These are phyloP conservation scores for Cyprinus carpio DNA, from an alignment of 2,113 vertebrate species.

Conservation along the genomic window DNA sequence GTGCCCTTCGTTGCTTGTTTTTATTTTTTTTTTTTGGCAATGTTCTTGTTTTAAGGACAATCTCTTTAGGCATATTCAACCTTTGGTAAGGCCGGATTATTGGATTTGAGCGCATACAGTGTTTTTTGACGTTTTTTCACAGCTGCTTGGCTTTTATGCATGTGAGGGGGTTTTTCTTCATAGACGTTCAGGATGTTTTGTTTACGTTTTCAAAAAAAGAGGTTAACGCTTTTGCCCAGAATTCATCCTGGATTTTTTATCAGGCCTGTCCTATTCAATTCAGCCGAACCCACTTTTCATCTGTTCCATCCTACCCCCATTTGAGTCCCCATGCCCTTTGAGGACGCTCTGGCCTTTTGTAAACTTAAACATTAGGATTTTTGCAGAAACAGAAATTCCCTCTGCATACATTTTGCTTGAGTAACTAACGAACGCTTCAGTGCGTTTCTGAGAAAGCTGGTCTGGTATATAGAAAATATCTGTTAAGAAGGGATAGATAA, in stretches of 20 bases:
- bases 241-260: slow-evolving; percentile 26
- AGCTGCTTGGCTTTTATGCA: slow-evolving; percentile 9
- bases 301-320: slow-evolving; percentile 43
- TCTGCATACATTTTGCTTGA: slow-evolving; percentile 42
- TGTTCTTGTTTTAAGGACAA: slow-evolving; percentile 28
- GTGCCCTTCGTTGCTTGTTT: slow-evolving; percentile 3
- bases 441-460: background rate
- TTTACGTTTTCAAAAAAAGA: slow-evolving; percentile 26
- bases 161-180: background rate
- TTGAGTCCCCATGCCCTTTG: slow-evolving; percentile 51
- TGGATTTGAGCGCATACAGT: slow-evolving; percentile 20
- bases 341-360: slow-evolving; percentile 22
- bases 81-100: slow-evolving; percentile 41
- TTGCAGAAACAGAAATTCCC: slow-evolving; percentile 30
- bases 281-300: slow-evolving; percentile 40
- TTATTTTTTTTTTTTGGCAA: too few relatives aligned
- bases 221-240: slow-evolving; percentile 20
- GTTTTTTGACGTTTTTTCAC: slow-evolving; percentile 47
- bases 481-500: background rate
- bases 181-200: slow-evolving; percentile 36
- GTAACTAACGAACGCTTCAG: background rate
- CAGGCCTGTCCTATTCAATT: slow-evolving; percentile 4
- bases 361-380: slow-evolving; percentile 35
- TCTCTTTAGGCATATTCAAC: background rate
- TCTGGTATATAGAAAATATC: background rate